Conservation (phyloP, 64 coral and sea anemone genomes). For the Porites lutea region DNA sequence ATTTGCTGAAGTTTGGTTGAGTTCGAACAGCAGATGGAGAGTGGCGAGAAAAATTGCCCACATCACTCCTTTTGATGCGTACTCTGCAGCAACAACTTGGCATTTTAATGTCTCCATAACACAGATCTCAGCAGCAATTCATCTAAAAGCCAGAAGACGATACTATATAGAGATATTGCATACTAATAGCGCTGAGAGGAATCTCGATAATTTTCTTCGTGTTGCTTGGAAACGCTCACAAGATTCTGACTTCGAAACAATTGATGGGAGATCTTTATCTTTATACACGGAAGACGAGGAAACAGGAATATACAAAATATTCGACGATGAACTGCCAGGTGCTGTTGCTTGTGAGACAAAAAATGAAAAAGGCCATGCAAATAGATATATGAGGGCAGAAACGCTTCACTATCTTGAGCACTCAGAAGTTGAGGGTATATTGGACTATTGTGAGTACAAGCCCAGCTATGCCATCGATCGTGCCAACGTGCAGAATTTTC, state of each 20-base stretch:
- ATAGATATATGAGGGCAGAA: background rate
- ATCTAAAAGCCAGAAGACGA: background rate
- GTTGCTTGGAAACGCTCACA: slow-evolving; percentile 15
- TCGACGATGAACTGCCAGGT: background rate
- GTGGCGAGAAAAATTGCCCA: background rate
- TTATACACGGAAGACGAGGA: background rate
- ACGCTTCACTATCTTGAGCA: background rate
- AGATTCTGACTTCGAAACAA: background rate
- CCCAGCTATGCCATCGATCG: background rate
- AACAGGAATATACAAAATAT: background rate
- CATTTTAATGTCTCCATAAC: background rate
- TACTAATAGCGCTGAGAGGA: background rate
- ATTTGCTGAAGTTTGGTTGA: slow-evolving; percentile 8
- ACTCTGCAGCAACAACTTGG: background rate
- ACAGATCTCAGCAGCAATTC: background rate
- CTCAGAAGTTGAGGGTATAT: background rate
- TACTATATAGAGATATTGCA: slow-evolving; percentile 15
- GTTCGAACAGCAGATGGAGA: background rate
- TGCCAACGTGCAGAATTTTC: background rate
- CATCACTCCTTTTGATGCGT: background rate
- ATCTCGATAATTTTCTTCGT: background rate
- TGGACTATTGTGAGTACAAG: background rate
- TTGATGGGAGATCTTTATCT: background rate
- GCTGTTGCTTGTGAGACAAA: background rate
- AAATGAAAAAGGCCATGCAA: background rate